Percentiles rank a stretch among this genome's conserved stretches.
phyloP scores from a whole-genome alignment of 2,113 vertebrate species.

The Redunca redunca region DNA sequence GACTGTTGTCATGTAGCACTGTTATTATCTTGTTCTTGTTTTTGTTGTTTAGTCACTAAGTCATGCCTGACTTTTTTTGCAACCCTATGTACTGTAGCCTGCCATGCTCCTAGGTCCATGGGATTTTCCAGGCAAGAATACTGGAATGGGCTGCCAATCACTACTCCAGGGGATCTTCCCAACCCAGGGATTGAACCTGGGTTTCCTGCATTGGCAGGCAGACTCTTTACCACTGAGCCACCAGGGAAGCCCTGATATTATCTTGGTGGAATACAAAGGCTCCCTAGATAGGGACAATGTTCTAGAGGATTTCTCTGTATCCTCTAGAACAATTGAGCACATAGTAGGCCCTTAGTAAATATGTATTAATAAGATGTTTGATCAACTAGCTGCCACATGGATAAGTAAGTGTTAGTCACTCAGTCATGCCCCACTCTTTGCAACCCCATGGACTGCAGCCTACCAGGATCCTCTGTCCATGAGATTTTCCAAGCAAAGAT shows the following conservation, averaged over 20 bases:
- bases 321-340: neutral
- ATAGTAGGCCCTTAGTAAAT: neutral
- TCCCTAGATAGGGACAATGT: neutral
- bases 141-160: neutral
- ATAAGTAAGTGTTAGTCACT: neutral
- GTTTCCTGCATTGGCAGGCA: neutral
- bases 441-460: rapidly evolving
- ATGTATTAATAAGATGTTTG: neutral
- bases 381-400: neutral
- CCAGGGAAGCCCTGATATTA: neutral
- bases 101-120: neutral
- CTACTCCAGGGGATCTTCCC: neutral
- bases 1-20: neutral
- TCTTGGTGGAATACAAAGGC: neutral
- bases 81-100: neutral
- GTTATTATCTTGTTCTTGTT: neutral
- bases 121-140: neutral
- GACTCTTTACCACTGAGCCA: neutral
- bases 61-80: neutral
- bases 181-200: neutral
- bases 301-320: neutral
- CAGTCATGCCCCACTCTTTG: too few relatives aligned
- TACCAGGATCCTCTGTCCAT: too few relatives aligned
- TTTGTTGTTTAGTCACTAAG: neutral
- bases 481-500: too few relatives aligned